Conservation (phyloP, 2,797 vertebrate species). For the Luscinia luscinia region DNA sequence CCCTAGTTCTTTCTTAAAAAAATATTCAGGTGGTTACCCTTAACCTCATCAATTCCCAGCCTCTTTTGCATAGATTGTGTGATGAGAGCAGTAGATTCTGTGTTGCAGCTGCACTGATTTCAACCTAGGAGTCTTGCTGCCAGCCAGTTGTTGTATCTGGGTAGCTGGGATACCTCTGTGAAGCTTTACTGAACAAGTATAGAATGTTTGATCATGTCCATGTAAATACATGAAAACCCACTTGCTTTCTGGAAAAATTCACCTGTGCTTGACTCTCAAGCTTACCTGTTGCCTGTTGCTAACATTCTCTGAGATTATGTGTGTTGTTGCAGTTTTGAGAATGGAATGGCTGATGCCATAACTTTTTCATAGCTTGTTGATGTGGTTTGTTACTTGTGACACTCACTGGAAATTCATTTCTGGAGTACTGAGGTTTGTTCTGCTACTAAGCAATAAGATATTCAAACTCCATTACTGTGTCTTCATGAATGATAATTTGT, state of each 20-base stretch:
- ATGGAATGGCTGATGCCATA: neutral
- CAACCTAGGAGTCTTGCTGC: neutral
- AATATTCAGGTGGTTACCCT: neutral
- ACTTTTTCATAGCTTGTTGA: neutral
- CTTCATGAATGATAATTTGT: neutral
- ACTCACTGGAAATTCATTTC: neutral
- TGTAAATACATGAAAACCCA: neutral
- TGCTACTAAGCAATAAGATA: neutral
- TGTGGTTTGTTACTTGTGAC: neutral
- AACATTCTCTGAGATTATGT: neutral
- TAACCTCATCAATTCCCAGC: neutral
- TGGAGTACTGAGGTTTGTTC: neutral
- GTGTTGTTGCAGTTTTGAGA: neutral
- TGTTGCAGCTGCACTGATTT: neutral
- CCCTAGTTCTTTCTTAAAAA: neutral
- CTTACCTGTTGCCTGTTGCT: neutral
- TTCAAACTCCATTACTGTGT: neutral
- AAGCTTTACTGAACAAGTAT: neutral
- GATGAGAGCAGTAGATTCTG: neutral
- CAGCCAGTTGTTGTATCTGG: neutral
- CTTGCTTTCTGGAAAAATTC: neutral
- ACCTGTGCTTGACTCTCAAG: neutral
- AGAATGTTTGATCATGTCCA: neutral
- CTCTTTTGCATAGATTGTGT: rapidly evolving
- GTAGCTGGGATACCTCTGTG: neutral